Evolutionary conservation across 92 coral and sea anemone species (phyloP).

Genomic region (Paragorgia papillata): DNA sequence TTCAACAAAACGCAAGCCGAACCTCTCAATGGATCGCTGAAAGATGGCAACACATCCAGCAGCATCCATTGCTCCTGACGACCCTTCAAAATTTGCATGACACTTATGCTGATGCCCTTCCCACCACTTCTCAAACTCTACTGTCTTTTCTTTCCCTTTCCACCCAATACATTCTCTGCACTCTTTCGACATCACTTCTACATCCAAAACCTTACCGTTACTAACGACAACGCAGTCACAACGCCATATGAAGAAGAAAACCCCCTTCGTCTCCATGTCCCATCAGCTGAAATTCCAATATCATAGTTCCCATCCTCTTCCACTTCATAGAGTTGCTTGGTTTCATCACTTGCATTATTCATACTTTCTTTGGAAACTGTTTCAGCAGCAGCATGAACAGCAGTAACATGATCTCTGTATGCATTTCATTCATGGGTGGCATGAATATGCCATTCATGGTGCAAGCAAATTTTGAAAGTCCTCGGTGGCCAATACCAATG

Average conservation of each 20-base stretch:
- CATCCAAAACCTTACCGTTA: conserved; percentile 58
- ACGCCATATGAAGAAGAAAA: conserved; percentile 55
- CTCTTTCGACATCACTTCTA: conserved; percentile 43
- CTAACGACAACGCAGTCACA: conserved; percentile 45
- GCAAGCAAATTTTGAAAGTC: conserved; percentile 54
- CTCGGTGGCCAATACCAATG: conserved; percentile 61
- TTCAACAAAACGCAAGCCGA: conserved; percentile 38
- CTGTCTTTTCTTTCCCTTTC: conserved; percentile 47
- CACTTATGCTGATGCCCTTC: conserved; percentile 53
- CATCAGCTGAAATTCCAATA: conserved; percentile 57
- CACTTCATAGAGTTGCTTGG: conserved; percentile 6
- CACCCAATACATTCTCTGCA: conserved; percentile 37
- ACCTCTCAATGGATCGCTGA: conserved; percentile 54
- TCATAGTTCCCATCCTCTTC: conserved; percentile 31
- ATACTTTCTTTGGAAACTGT: conserved; percentile 43
- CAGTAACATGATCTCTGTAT: conserved; percentile 42
- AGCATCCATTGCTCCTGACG: conserved; percentile 62
- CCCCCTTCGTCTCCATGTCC: conserved; percentile 59
- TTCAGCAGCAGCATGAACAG: conserved; percentile 35
- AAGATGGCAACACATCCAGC: conserved; percentile 47
- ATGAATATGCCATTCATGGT: conserved; percentile 64
- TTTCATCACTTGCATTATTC: conserved; percentile 18
- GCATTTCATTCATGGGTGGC: conserved; percentile 59
- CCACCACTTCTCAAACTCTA: conserved; percentile 57
- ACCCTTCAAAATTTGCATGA: conserved; percentile 52